Conservation (phyloP, 2,797 vertebrate species). For the Enteromius radiatus region DNA sequence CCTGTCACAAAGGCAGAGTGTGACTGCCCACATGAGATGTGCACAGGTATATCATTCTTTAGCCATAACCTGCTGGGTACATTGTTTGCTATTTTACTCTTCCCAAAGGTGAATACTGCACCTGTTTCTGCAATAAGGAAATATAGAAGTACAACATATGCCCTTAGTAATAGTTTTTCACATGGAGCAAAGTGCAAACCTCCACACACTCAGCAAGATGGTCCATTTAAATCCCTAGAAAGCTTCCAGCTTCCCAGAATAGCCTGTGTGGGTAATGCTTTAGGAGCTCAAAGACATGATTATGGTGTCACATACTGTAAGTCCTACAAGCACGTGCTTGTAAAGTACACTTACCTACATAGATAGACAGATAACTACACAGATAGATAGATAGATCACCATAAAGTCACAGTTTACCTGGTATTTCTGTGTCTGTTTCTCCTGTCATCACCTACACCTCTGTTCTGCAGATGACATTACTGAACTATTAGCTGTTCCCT, state of each 20-base stretch:
- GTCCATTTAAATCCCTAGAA: conserved; percentile 30
- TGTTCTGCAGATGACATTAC: conserved; percentile 1
- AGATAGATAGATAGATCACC: not conserved
- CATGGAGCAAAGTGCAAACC: conserved; percentile 15
- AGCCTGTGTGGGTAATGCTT: conserved; percentile 34
- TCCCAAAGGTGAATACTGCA: conserved; percentile 90
- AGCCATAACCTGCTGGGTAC: conserved; percentile 88
- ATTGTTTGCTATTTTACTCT: conserved; percentile 85
- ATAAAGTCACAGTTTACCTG: conserved; percentile 59
- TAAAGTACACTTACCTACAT: not conserved
- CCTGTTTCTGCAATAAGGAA: conserved; percentile 78
- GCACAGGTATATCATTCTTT: conserved; percentile 83
- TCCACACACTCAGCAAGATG: not conserved
- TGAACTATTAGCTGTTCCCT: not conserved
- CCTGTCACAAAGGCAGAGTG: conserved; percentile 88
- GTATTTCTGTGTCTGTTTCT: conserved; percentile 64
- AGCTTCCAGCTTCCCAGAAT: conserved; percentile 41
- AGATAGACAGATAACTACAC: not conserved
- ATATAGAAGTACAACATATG: not conserved
- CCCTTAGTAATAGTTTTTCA: not conserved
- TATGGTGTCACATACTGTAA: conserved; percentile 1
- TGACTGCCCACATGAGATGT: conserved; percentile 86
- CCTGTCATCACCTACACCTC: conserved; percentile 63
- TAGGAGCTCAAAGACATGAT: conserved; percentile 18
- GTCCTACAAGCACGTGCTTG: conserved; percentile 6